phyloP scores from a whole-genome alignment of 2,888 invertebrate species.

The Drosophila leonis region DNA sequence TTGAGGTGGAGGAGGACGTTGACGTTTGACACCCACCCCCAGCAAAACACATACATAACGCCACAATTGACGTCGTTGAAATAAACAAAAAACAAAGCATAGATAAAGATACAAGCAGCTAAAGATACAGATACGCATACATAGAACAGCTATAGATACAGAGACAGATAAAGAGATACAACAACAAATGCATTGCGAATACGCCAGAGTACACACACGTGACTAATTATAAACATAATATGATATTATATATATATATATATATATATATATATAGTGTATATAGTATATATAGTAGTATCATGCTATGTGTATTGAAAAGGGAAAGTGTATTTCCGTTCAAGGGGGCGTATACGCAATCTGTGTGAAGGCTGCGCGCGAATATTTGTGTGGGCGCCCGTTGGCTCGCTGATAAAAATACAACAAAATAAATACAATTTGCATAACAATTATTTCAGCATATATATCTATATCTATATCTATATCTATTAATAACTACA shows the following conservation, averaged over 20 bases:
- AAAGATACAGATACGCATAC: slow-evolving; percentile 22
- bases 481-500: slow-evolving; percentile 26
- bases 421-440: slow-evolving; percentile 10
- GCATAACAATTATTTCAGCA: slow-evolving; percentile 29
- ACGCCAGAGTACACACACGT: slow-evolving; percentile 52
- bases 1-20: slow-evolving; percentile 34
- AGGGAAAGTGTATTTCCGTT: slow-evolving; percentile 49
- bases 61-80: slow-evolving; percentile 64
- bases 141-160: background rate
- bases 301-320: slow-evolving; percentile 25
- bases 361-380: slow-evolving; percentile 47
- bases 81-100: slow-evolving; percentile 59
- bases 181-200: slow-evolving; percentile 13
- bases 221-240: slow-evolving; percentile 63
- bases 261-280: slow-evolving; percentile 11
- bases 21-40: slow-evolving; percentile 67
- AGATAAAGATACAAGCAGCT: slow-evolving; percentile 32
- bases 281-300: slow-evolving; percentile 6
- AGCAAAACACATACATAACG: slow-evolving; percentile 25
- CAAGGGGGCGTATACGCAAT: slow-evolving; percentile 69
- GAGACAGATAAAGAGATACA: slow-evolving; percentile 24
- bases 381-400: slow-evolving; percentile 7
- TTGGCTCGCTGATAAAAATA: slow-evolving; percentile 37
- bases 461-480: slow-evolving; percentile 4
- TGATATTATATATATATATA: slow-evolving; percentile 25